Conservation (phyloP, 2,113 vertebrate genomes). For the Hemicordylus capensis region DNA sequence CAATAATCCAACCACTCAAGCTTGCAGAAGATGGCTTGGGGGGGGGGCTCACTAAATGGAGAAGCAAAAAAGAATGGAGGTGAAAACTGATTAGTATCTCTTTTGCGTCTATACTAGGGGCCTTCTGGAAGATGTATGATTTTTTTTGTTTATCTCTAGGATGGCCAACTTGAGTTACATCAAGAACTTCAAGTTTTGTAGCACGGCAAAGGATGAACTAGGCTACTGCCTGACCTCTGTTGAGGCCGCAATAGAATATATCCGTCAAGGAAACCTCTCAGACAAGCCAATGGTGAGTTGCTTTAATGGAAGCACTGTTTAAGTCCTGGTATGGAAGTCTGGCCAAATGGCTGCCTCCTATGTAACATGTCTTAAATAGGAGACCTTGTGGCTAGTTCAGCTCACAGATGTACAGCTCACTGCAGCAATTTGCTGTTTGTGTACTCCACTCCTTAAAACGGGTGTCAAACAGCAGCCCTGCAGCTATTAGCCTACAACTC, state of each 20-base stretch:
- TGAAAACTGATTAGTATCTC: too few species aligned
- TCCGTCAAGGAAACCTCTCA: slow-evolving; percentile 89
- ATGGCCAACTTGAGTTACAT: slow-evolving; percentile 98
- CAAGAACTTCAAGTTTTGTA: slow-evolving; percentile 94
- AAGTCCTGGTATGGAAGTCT: background rate
- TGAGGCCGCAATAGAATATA: slow-evolving; percentile 91
- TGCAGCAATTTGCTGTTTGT: background rate
- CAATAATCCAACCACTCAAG: too few species aligned
- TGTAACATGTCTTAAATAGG: background rate
- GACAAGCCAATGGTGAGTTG: slow-evolving; percentile 74
- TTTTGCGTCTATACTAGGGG: too few species aligned
- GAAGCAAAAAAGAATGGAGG: too few species aligned
- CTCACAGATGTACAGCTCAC: too few species aligned
- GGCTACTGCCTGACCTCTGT: slow-evolving; percentile 95
- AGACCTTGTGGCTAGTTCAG: background rate
- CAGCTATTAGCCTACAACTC: too few species aligned
- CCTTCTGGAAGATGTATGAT: too few species aligned
- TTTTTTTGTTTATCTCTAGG: too few species aligned
- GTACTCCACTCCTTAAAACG: too few species aligned
- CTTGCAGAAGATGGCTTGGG: too few species aligned
- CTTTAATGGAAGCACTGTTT: background rate
- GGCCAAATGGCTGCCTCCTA: background rate
- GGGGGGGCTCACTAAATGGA: too few species aligned
- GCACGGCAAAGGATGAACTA: slow-evolving; percentile 90
- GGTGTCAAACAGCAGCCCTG: too few species aligned